phyloP scores from a whole-genome alignment of 2,797 vertebrate genomes.

The Pelobates cultripes region DNA sequence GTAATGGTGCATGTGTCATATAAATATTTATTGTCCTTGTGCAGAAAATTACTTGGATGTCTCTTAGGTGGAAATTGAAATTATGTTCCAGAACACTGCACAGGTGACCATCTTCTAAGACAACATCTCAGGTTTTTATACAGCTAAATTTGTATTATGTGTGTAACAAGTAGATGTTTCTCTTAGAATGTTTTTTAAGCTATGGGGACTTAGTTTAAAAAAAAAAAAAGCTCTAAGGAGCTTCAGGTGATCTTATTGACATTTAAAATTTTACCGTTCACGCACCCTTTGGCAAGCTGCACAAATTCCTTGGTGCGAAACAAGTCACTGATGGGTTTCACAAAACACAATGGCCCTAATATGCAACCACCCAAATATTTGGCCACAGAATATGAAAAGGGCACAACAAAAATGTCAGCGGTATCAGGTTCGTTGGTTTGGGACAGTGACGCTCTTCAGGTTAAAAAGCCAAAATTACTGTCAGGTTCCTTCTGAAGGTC shows the following conservation, averaged over 20 bases:
- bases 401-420: conserved; percentile 75
- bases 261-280: conserved; percentile 18
- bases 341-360: conserved; percentile 51
- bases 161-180: no score
- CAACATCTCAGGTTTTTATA: no score
- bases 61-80: no score
- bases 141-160: no score
- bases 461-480: conserved; percentile 72
- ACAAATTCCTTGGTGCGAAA: conserved; percentile 25
- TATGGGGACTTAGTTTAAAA: no score
- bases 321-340: conserved; percentile 36
- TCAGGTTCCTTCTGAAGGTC: conserved; percentile 77
- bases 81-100: no score
- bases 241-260: conserved; percentile 2
- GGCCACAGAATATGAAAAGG: conserved; percentile 86
- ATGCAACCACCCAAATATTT: conserved; percentile 87
- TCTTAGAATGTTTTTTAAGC: no score
- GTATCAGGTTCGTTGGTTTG: conserved; percentile 77
- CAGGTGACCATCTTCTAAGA: no score
- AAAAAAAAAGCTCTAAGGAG: not conserved
- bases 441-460: conserved; percentile 68
- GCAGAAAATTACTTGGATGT: no score
- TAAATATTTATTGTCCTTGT: no score
- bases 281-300: conserved; percentile 2
- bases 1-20: no score